These are phyloP conservation scores for Rallus crepitans DNA, from an alignment of 2,797 vertebrate genomes.

Conservation along the genomic window DNA sequence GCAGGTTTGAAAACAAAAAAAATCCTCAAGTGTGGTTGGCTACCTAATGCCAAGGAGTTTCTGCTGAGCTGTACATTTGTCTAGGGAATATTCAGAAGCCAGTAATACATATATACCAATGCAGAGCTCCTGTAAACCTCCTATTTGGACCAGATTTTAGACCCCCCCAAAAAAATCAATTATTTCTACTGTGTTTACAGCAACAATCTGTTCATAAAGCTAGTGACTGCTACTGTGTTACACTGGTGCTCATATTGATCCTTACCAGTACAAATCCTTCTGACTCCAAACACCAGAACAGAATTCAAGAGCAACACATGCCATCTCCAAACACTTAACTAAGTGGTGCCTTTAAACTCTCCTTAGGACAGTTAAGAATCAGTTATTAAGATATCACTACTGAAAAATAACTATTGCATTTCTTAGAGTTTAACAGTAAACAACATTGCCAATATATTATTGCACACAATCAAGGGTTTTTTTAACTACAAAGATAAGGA, in stretches of 20 bases:
- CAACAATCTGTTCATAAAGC: neutral
- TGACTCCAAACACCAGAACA: neutral
- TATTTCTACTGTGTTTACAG: neutral
- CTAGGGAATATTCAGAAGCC: conserved; percentile 21
- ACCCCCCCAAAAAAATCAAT: neutral
- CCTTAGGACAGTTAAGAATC: conserved; percentile 49
- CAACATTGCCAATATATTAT: conserved; percentile 74
- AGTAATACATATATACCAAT: neutral
- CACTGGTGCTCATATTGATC: conserved; percentile 25
- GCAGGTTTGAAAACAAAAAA: neutral
- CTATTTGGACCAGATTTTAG: neutral
- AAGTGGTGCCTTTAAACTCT: conserved; percentile 33
- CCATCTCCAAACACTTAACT: neutral
- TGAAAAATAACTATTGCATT: conserved; percentile 68
- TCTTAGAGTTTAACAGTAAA: conserved; percentile 71
- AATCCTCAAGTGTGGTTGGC: neutral
- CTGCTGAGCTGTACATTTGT: neutral
- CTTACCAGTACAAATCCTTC: neutral
- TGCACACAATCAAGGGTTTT: conserved; percentile 63
- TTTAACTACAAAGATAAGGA: conserved; percentile 61
- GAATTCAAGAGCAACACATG: conserved; percentile 7
- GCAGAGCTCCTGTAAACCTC: neutral
- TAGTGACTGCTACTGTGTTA: conserved; percentile 23
- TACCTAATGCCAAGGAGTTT: neutral
- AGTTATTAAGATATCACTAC: conserved; percentile 66